Evolutionary conservation across 2,797 vertebrate species (phyloP), one percentile per base, ranked within the genome.

Genomic region (Momotus momota): DNA sequence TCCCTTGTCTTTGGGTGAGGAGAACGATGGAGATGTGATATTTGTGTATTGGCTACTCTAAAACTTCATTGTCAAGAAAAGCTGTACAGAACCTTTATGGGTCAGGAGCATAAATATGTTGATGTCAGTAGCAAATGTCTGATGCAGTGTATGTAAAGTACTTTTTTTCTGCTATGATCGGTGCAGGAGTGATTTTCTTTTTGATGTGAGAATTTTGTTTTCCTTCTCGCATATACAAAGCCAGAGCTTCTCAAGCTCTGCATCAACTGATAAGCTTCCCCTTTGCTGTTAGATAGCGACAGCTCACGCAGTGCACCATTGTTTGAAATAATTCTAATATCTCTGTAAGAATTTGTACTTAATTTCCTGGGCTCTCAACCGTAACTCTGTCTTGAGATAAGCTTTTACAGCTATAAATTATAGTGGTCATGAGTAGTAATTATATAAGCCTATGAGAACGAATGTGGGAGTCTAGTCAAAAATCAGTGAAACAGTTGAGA

Each of bases 391-490:
- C 66, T 84, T 55, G 66, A 95, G 93, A 91, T 91, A 93, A 91
- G 69, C 60, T 75, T 62, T 72, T 72, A 27, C 57, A 81, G 78
- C 79, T 86, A 91, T 85, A 92, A 95, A 94, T 95, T 91, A 62
- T 4, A 67, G 85, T 83, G 73, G 40, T 75, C 77, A 35, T 55
- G 89, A 66, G 38, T 14, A 41, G 85, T 79, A 66, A 69, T 93
- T 95, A 91, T 26, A 20, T 91, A 81, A 96, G 62, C 35, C 70
- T 70, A 2, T 33, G 87, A 88, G 69, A 54, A 8, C 29, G 86
- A 70, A 64, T 2, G 64, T 90, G 87, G 82, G 85, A 86, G 65
- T 74, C 1, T 14, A 94, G 74, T 89, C 62, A 77, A 86, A 94
- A 92, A 62, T 1, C 58, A 88, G 64, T 71, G 84, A 14, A 87